Conservation (phyloP, 2,797 vertebrate species). For the Danio aesculapii region DNA sequence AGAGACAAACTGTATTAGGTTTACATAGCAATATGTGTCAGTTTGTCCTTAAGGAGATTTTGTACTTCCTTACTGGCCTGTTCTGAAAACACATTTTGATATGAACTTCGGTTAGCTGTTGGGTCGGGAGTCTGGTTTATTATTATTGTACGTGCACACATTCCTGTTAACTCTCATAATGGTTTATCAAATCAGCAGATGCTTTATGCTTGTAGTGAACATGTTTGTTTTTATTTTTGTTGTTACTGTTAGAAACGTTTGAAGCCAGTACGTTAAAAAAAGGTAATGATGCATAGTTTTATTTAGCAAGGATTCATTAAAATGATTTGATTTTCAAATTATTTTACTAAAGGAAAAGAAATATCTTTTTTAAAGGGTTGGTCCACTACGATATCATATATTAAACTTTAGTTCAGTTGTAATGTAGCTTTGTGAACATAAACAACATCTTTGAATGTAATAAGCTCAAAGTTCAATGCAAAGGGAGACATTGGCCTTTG, state of each 20-base stretch:
- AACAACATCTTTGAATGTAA: too few species aligned
- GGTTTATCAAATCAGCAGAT: neutral
- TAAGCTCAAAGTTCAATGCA: too few species aligned
- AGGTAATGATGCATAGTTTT: neutral
- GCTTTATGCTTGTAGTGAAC: neutral
- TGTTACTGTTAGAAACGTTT: neutral
- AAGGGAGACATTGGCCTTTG: too few species aligned
- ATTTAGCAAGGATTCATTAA: neutral
- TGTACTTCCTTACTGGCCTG: constrained; percentile 55
- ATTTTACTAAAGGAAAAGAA: too few species aligned
- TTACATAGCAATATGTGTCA: constrained; percentile 71
- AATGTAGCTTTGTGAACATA: too few species aligned
- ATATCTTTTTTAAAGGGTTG: too few species aligned
- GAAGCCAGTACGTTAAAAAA: neutral
- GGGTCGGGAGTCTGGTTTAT: neutral
- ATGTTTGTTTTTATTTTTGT: neutral
- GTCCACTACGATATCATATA: too few species aligned
- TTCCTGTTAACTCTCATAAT: neutral
- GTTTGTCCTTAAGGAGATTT: constrained; percentile 63
- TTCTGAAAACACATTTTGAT: constrained; percentile 24
- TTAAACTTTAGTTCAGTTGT: too few species aligned
- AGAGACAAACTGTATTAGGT: constrained; percentile 56
- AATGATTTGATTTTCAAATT: neutral
- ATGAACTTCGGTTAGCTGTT: constrained; percentile 2
- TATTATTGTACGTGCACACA: neutral